Conservation (phyloP, 2,113 vertebrate genomes). For the Probosciger aterrimus region DNA sequence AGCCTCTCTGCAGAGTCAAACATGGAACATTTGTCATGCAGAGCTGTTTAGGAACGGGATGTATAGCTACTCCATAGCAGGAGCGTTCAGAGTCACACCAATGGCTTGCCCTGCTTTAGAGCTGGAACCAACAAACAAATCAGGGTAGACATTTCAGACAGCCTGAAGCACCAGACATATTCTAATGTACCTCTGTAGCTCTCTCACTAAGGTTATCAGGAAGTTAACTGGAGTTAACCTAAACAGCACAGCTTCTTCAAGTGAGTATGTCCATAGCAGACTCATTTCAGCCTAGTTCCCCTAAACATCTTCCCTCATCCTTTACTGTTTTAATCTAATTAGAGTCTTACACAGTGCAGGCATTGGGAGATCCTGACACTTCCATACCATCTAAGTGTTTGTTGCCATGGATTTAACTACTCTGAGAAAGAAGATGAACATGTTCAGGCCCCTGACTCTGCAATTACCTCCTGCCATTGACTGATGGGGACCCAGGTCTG, state of each 20-base stretch:
- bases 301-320: neutral
- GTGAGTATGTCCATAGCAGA: neutral
- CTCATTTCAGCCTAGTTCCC: neutral
- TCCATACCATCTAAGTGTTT: neutral
- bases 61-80: neutral
- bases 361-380: neutral
- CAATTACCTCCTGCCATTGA: neutral
- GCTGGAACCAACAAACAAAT: neutral
- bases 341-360: neutral
- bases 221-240: neutral
- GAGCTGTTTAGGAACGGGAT: neutral
- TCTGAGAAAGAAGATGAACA: neutral
- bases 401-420: neutral
- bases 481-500: neutral
- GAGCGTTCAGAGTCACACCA: neutral
- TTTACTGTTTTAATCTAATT: neutral
- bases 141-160: neutral
- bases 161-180: neutral
- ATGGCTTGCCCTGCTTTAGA: neutral
- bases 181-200: neutral
- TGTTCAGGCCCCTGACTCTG: neutral
- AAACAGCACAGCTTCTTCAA: neutral
- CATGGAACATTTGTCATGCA: neutral
- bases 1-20: neutral
- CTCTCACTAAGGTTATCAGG: neutral